These are phyloP conservation scores for Alosa sapidissima DNA, from an alignment of 2,797 vertebrate species.

Conservation along the genomic window DNA sequence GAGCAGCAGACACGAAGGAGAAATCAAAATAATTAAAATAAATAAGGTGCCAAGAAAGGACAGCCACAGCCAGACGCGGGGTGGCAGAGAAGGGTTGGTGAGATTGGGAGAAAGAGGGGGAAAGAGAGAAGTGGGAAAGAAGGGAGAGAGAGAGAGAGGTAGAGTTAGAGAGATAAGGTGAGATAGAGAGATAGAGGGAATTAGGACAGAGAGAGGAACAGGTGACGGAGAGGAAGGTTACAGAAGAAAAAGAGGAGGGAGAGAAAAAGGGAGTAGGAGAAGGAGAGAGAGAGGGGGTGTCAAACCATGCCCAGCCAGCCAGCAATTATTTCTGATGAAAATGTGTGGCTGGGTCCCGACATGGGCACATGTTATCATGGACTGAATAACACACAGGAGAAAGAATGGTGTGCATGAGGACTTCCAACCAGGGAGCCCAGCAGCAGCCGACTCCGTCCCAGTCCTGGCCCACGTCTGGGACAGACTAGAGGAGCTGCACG, in stretches of 20 bases:
- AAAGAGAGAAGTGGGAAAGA: slow-evolving; percentile 13
- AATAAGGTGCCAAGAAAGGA: slow-evolving; percentile 70
- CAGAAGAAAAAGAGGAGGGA: neutral
- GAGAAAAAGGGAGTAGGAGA: neutral
- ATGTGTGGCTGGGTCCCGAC: neutral
- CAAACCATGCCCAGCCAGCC: neutral
- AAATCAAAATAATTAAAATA: slow-evolving; percentile 81
- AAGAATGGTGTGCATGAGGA: neutral
- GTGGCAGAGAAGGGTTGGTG: slow-evolving; percentile 53
- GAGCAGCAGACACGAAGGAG: slow-evolving; percentile 63
- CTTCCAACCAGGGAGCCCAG: neutral
- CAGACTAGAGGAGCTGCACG: too few relatives aligned
- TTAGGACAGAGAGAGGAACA: neutral
- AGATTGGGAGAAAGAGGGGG: slow-evolving; percentile 25
- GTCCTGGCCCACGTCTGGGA: neutral
- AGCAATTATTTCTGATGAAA: slow-evolving; percentile 22
- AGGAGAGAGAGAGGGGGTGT: slow-evolving; percentile 22
- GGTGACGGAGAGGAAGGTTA: neutral
- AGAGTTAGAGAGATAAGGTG: neutral
- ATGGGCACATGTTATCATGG: neutral
- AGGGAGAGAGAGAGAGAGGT: slow-evolving; percentile 11
- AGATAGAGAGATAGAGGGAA: slow-evolving; percentile 4
- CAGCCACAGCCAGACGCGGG: slow-evolving; percentile 52
- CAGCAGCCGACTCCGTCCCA: neutral
- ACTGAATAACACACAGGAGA: neutral